Evolutionary conservation across 2,888 invertebrate species (phyloP), one percentile per base, ranked within the genome.

Genomic region (Agrypnus murinus): DNA sequence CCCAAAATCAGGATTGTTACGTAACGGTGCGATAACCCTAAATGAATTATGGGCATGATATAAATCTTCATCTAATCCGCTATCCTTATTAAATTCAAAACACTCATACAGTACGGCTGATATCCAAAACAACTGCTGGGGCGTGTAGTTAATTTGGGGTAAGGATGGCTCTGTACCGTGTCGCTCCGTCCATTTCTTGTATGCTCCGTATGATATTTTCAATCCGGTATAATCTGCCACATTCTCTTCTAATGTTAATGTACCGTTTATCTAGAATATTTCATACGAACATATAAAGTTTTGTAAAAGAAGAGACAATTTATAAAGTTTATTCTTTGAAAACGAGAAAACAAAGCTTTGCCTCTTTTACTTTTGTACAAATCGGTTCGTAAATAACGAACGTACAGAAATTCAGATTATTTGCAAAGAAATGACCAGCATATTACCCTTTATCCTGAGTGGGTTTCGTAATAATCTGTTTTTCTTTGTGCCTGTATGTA

Each of bases 201-300:
- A 95, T 0, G 95, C 95, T 75, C 89, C 88, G 83, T 96, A 97
- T 0, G 96, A 94, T 80, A 94, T 92, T 81, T 95, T 95, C 71
- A 95, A 90, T 0, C 96, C 97, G 0, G 95, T 95, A 81, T 96
- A 95, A 82, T 97, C 97, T 0, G 96, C 96, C 60, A 97, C 93
- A 83, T 96, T 96, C 83, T 97, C 96, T n/a, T 95, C 95, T 82
- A 95, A 93, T 0, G 95, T 95, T 78, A 93, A 92, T 63, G 94
- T 91, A 57, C 96, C 96, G 80, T 96, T 95, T 50, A 96, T 82
- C 95, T 95, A 81, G 2, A 84, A 81, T n/a, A n/a, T n/a, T n/a
- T 17, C 53, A 34, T 34, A 4, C 32, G n/a, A 25, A 31, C 8
- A 17, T 25, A n/a, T n/a, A n/a, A n/a, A n/a, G n/a, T n/a, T n/a